A percentile compares a stretch with the other conserved stretches of the same genome.
phyloP scores from a whole-genome alignment of 2,797 vertebrate species.

The Acipenser transmontanus region DNA sequence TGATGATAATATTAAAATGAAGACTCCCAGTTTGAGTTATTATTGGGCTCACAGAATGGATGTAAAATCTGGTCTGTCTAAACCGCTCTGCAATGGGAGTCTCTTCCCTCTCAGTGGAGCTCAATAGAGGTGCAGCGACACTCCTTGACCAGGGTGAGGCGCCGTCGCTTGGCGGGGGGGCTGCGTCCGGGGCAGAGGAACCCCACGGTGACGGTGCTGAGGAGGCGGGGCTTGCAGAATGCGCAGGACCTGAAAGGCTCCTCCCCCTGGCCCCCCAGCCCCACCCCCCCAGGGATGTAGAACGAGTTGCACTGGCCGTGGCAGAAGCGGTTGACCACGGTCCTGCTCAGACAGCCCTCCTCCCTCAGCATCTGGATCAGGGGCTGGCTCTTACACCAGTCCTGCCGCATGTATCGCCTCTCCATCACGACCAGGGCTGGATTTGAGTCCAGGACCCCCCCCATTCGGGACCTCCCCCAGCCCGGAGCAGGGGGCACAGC shows the following conservation, averaged over 20 bases:
- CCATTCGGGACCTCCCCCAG: too few species aligned
- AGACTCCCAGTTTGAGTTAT: too few species aligned
- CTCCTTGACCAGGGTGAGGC: conserved; percentile 12
- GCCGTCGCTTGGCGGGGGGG: background rate
- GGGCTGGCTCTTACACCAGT: conserved; percentile 16
- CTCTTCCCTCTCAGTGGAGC: background rate
- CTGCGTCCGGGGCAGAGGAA: conserved; percentile 11
- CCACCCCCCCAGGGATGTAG: background rate
- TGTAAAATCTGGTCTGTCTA: background rate
- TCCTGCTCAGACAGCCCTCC: background rate
- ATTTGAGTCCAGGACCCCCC: conserved; percentile 1
- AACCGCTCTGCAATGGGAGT: background rate
- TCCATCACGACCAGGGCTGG: background rate
- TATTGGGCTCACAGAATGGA: too few species aligned
- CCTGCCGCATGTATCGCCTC: background rate
- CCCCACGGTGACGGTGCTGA: conserved; percentile 6
- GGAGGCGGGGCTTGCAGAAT: conserved; percentile 14
- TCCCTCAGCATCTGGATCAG: conserved; percentile 10
- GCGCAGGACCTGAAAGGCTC: conserved; percentile 13
- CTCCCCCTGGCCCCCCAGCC: background rate
- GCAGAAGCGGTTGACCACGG: too few species aligned
- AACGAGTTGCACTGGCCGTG: too few species aligned
- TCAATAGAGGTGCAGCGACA: conserved; percentile 14
- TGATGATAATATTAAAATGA: too few species aligned
- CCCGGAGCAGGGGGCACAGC: too few species aligned